These are phyloP conservation scores for Poeciliopsis occidentalis DNA, from an alignment of 2,113 vertebrate species.

Conservation along the genomic window DNA sequence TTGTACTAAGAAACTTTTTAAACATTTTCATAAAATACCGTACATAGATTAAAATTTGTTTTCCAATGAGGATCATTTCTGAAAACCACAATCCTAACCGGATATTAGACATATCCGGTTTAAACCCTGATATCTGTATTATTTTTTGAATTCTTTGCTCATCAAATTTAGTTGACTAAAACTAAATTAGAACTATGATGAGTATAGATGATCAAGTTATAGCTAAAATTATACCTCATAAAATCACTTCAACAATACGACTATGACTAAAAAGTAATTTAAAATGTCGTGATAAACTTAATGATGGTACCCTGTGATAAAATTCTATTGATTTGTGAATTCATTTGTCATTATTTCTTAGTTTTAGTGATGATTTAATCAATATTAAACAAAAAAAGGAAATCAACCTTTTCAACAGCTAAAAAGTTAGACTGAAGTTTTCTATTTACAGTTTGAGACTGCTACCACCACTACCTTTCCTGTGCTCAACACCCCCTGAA, in stretches of 20 bases:
- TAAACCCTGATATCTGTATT: too few relatives aligned
- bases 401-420: not conserved
- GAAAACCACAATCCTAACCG: not conserved
- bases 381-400: not conserved
- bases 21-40: not conserved
- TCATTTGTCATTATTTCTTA: not conserved
- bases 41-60: not conserved
- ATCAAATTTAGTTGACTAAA: too few relatives aligned
- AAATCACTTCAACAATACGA: too few relatives aligned
- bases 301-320: not conserved
- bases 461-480: conserved; percentile 37
- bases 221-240: too few relatives aligned
- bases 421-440: not conserved
- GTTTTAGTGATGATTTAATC: too few relatives aligned
- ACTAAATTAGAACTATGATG: not conserved
- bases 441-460: conserved; percentile 8
- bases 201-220: too few relatives aligned
- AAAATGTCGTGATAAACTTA: not conserved
- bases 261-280: too few relatives aligned
- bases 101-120: not conserved
- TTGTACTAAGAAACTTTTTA: not conserved
- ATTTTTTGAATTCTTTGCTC: too few relatives aligned
- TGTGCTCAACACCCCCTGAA: conserved; percentile 11
- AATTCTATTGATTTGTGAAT: not conserved
- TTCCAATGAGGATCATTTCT: not conserved